Conservation (phyloP, 2,797 vertebrate species). For the Melanotaenia trifasciata region DNA sequence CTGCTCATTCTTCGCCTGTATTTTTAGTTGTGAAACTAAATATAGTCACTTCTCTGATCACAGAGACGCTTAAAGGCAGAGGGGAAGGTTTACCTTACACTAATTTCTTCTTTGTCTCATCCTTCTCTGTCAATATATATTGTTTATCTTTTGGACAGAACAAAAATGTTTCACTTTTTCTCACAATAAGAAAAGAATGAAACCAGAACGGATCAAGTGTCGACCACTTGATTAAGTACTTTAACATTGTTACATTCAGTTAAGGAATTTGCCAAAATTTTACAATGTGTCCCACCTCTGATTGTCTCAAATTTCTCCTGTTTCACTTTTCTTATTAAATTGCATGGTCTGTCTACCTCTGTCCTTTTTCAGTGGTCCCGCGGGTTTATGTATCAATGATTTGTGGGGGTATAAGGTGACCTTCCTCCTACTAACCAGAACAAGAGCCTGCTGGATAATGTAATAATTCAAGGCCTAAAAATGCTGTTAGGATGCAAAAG, state of each 20-base stretch:
- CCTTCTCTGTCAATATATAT: neutral
- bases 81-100: neutral
- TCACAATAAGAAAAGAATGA: constrained; percentile 33
- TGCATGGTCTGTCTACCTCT: constrained; percentile 5
- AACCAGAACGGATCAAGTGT: constrained; percentile 49
- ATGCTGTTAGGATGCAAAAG: constrained; percentile 22
- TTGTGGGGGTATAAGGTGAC: constrained; percentile 62
- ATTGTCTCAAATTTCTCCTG: constrained; percentile 33
- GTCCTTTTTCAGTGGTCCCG: constrained; percentile 29
- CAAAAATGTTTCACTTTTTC: constrained; percentile 24
- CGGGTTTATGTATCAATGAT: constrained; percentile 65
- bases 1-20: neutral
- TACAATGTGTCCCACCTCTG: constrained; percentile 7
- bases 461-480: constrained; percentile 40
- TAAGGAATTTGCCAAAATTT: constrained; percentile 1
- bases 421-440: constrained; percentile 54
- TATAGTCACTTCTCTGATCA: neutral
- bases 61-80: neutral
- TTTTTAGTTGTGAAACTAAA: neutral
- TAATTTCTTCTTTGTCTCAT: neutral
- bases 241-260: constrained; percentile 25
- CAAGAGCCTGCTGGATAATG: constrained; percentile 22
- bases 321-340: constrained; percentile 26
- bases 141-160: constrained; percentile 10
- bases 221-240: constrained; percentile 30